Percentiles rank a stretch among this genome's conserved stretches.
Evolutionary conservation across 2,113 vertebrate species (phyloP).

Genomic region (Larimichthys polyactis): DNA sequence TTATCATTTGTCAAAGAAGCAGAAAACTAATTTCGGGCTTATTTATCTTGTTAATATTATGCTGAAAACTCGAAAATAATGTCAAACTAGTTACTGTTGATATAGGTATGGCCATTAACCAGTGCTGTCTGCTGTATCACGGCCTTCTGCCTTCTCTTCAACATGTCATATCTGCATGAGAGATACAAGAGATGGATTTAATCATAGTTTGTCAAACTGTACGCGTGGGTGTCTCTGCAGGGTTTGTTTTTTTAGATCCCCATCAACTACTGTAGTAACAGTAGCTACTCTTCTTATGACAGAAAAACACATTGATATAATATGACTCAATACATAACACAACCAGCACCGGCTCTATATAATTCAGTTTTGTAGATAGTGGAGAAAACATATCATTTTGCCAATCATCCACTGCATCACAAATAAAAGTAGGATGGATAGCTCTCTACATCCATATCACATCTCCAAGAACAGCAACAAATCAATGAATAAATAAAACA

Average conservation of each 20-base stretch:
- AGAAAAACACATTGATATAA: too few species aligned
- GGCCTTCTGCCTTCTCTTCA: neutral
- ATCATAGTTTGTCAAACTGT: slow-evolving; percentile 28
- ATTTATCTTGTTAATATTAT: slow-evolving; percentile 21
- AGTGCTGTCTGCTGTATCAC: neutral
- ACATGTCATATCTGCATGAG: neutral
- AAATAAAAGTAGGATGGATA: too few species aligned
- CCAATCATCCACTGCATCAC: too few species aligned
- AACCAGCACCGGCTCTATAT: too few species aligned
- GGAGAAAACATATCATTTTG: too few species aligned
- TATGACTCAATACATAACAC: too few species aligned
- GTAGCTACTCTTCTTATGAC: too few species aligned
- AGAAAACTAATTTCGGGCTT: slow-evolving; percentile 14
- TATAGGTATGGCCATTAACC: neutral
- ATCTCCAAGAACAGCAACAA: too few species aligned
- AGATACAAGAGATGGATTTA: slow-evolving; percentile 33
- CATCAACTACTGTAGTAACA: too few species aligned
- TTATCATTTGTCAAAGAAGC: slow-evolving; percentile 15
- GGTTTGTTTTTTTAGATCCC: neutral
- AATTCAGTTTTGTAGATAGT: too few species aligned
- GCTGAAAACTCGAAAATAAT: slow-evolving; percentile 1
- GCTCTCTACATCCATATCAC: too few species aligned
- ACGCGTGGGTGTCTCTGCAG: slow-evolving; percentile 15
- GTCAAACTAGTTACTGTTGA: neutral
- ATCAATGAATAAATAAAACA: too few species aligned